Conservation (phyloP, 2,113 vertebrate species). For the Tychaedon coryphoeus region DNA sequence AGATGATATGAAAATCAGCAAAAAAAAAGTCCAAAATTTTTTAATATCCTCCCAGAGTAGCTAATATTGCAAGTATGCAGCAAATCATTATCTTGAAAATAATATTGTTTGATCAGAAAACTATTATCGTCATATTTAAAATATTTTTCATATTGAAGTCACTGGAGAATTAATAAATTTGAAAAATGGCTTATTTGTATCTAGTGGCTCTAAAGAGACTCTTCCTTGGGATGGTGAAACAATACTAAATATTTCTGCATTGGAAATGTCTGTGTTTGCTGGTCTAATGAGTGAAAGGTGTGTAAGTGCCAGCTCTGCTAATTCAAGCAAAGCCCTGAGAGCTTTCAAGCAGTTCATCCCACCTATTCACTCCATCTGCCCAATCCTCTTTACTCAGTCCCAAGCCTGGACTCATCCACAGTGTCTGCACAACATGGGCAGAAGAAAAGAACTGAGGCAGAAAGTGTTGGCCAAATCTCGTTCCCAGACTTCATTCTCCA, state of each 20-base stretch:
- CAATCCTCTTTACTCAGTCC: neutral
- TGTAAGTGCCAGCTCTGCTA: neutral
- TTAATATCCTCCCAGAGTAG: neutral
- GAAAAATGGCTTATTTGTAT: neutral
- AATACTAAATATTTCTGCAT: neutral
- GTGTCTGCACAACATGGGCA: neutral
- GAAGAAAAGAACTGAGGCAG: neutral
- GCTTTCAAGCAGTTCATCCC: neutral
- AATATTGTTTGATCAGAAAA: neutral
- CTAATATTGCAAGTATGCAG: neutral
- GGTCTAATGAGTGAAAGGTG: neutral
- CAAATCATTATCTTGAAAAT: neutral
- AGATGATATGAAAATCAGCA: accelerated
- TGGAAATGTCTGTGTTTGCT: neutral
- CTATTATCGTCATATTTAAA: neutral
- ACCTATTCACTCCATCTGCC: neutral
- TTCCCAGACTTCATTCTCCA: neutral
- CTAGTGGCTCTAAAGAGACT: neutral
- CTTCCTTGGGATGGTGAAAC: neutral
- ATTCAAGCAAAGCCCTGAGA: neutral
- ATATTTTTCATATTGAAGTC: neutral
- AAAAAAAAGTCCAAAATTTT: neutral
- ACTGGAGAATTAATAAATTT: neutral
- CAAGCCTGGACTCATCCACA: neutral
- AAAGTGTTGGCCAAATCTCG: neutral